phyloP scores from a whole-genome alignment of 2,113 vertebrate species.

The Seriola dumerili region DNA sequence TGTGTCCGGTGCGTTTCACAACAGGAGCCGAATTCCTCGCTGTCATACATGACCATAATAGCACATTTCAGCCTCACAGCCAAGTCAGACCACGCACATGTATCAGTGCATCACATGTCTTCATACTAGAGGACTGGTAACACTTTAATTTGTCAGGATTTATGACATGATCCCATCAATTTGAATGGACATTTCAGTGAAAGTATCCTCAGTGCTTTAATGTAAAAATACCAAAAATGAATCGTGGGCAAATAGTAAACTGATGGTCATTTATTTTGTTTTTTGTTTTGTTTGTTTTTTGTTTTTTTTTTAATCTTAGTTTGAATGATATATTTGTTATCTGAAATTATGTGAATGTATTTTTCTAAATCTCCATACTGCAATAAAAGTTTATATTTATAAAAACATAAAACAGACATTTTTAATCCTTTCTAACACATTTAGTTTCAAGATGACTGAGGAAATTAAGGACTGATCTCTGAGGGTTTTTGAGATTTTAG shows the following conservation, averaged over 20 bases:
- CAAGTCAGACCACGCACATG: conserved; percentile 40
- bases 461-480: conserved; percentile 6
- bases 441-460: neutral
- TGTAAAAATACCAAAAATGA: conserved; percentile 92
- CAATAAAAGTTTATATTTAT: conserved; percentile 99
- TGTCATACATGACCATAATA: conserved; percentile 63
- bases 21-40: conserved; percentile 56
- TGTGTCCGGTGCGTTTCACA: conserved; percentile 62
- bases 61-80: conserved; percentile 69
- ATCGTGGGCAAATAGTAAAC: conserved; percentile 86
- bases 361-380: conserved; percentile 99
- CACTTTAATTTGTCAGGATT: conserved; percentile 37
- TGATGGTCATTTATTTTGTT: conserved; percentile 51
- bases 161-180: conserved; percentile 50
- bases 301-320: conserved; percentile 78
- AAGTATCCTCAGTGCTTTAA: conserved; percentile 85
- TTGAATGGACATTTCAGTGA: conserved; percentile 60
- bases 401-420: conserved; percentile 79
- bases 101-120: conserved; percentile 36
- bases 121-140: conserved; percentile 25
- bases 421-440: conserved; percentile 39
- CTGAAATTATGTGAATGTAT: conserved; percentile 99
- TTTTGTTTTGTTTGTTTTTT: conserved; percentile 50
- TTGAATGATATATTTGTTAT: conserved; percentile 94
- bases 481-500: conserved; percentile 12